Evolutionary conservation across 2,113 vertebrate genomes (phyloP).

Genomic region (Kryptolebias marmoratus): DNA sequence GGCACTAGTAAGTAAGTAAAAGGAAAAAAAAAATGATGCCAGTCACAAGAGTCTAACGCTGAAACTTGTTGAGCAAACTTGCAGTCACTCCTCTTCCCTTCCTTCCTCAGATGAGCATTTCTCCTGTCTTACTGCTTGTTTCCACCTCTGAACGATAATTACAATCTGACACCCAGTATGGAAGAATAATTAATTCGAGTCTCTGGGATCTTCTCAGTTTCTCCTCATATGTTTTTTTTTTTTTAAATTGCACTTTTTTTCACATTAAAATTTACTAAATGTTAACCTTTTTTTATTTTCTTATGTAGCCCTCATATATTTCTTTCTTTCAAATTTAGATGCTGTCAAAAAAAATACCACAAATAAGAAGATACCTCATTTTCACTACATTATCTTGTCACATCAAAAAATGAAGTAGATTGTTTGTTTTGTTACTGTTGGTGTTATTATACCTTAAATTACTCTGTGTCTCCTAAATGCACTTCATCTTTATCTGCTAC

Average conservation of each 20-base stretch:
- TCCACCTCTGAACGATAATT: conserved; percentile 58
- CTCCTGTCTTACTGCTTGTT: conserved; percentile 42
- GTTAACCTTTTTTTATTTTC: conserved; percentile 10
- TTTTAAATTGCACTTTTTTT: conserved; percentile 28
- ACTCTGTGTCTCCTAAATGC: too few species aligned
- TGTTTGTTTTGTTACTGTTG: too few species aligned
- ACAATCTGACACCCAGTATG: conserved; percentile 54
- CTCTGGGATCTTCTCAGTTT: conserved; percentile 35
- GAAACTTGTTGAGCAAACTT: conserved; percentile 4
- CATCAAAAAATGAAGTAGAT: too few species aligned
- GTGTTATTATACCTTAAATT: too few species aligned
- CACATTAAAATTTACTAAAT: conserved; percentile 18
- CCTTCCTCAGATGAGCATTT: conserved; percentile 43
- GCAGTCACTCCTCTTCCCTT: conserved; percentile 38
- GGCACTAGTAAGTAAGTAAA: conserved; percentile 12
- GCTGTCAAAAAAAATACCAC: background rate
- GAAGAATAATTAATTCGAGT: conserved; percentile 56
- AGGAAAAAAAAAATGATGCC: background rate
- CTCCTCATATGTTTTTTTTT: conserved; percentile 45
- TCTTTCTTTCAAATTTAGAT: conserved; percentile 12
- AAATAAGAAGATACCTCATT: background rate
- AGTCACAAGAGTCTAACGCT: background rate
- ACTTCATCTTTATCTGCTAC: too few species aligned
- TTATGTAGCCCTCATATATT: background rate
- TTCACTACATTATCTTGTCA: too few species aligned